Percentiles rank a stretch among this genome's conserved stretches.
Conservation (phyloP, 2,113 vertebrate genomes). For the Corythornis cristatus region DNA sequence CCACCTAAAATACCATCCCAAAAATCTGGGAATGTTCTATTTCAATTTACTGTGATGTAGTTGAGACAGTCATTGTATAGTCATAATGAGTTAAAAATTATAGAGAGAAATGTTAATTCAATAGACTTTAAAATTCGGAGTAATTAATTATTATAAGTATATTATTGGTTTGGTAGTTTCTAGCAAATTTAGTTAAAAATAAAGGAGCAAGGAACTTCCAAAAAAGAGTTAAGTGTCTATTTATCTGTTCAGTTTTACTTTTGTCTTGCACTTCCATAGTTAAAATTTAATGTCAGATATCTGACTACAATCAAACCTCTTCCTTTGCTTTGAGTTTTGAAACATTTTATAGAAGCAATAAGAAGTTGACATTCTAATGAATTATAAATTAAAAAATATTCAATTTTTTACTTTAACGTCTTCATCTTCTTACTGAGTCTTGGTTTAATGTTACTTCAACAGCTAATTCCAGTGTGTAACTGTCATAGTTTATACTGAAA, state of each 20-base stretch:
- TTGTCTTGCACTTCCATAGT: not conserved
- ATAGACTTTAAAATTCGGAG: not conserved
- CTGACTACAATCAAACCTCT: not conserved
- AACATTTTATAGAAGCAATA: not conserved
- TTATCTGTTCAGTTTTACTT: not conserved
- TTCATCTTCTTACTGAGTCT: not conserved
- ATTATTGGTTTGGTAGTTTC: not conserved
- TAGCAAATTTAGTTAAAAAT: not conserved
- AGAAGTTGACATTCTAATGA: conserved; percentile 1
- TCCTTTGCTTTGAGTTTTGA: conserved; percentile 32
- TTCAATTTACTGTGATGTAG: not conserved
- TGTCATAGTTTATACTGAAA: not conserved
- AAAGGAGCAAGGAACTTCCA: not conserved
- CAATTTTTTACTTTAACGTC: not conserved
- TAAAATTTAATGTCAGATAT: not conserved
- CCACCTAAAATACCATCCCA: not conserved
- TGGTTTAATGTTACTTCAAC: not conserved
- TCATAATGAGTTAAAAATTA: not conserved
- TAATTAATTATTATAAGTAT: not conserved
- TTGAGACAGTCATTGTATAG: not conserved
- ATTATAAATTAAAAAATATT: conserved; percentile 38
- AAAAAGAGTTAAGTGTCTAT: not conserved
- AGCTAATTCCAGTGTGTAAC: not conserved
- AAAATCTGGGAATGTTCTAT: not conserved
- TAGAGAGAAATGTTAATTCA: not conserved